Conservation (phyloP, 2,888 invertebrate genomes). For the Frankliniella fusca region DNA sequence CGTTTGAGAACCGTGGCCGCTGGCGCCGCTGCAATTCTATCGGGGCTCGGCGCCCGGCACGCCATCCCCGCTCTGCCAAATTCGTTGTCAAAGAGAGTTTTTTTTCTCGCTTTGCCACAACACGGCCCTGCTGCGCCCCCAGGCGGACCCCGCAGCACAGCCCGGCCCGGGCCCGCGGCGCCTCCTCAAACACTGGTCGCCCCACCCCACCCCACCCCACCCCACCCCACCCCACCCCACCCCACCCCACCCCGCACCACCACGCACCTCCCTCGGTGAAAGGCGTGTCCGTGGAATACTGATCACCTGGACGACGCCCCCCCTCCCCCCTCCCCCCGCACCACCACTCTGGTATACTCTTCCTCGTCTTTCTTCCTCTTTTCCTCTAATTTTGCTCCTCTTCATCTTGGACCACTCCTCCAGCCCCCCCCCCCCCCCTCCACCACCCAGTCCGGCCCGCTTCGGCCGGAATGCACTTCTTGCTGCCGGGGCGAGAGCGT, state of each 20-base stretch:
- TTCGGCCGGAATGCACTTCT: constrained; percentile 14
- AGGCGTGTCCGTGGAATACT: not conserved
- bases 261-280: too few species aligned
- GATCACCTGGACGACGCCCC: constrained; percentile 9
- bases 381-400: not conserved
- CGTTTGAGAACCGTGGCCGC: too few species aligned
- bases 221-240: too few species aligned
- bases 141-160: too few species aligned
- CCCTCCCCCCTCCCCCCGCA: not conserved
- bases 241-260: too few species aligned
- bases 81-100: too few species aligned
- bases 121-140: too few species aligned
- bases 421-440: not conserved
- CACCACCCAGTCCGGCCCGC: not conserved
- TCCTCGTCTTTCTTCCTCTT: not conserved
- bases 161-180: not conserved
- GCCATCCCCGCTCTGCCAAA: too few species aligned
- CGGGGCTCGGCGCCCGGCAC: too few species aligned
- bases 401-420: not conserved
- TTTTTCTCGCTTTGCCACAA: too few species aligned
- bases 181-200: not conserved
- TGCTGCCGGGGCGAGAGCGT: constrained; percentile 8
- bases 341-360: not conserved
- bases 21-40: too few species aligned
- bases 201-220: not conserved